Conservation (phyloP, 2,797 vertebrate species). For the Clarias laeviceps region DNA sequence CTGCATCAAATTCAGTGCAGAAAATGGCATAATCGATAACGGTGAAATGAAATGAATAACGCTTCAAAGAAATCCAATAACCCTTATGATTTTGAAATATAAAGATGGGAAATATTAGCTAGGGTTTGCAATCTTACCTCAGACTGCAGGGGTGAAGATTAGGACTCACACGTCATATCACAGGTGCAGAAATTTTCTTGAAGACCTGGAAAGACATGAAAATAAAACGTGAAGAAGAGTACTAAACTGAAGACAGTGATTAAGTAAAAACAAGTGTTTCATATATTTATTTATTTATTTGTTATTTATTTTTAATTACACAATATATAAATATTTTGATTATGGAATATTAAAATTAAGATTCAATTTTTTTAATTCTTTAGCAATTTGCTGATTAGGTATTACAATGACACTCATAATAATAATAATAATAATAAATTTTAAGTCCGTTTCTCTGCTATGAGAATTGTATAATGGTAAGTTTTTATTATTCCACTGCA, state of each 20-base stretch:
- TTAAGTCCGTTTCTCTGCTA: neutral
- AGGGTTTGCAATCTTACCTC: conserved; percentile 70
- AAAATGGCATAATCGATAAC: neutral
- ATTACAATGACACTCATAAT: neutral
- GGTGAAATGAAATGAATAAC: neutral
- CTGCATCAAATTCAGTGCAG: neutral
- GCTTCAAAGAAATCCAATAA: neutral
- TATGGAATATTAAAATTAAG: neutral
- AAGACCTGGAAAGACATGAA: conserved; percentile 71
- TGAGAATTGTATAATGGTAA: neutral
- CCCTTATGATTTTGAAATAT: neutral
- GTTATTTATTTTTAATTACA: no score
- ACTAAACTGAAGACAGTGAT: neutral
- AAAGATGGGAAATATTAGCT: neutral
- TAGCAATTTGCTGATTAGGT: neutral
- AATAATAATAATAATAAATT: no score
- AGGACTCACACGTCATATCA: conserved; percentile 71
- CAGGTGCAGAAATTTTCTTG: conserved; percentile 84
- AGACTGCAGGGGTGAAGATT: conserved; percentile 68
- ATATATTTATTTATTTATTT: neutral
- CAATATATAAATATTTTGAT: neutral
- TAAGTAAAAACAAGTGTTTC: neutral
- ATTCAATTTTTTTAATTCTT: neutral
- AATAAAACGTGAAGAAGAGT: conserved; percentile 11
- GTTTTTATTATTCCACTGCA: neutral